Percentiles rank a stretch among this genome's conserved stretches.
phyloP scores from a whole-genome alignment of 2,888 invertebrate genomes.

The Nephrotoma flavescens region DNA sequence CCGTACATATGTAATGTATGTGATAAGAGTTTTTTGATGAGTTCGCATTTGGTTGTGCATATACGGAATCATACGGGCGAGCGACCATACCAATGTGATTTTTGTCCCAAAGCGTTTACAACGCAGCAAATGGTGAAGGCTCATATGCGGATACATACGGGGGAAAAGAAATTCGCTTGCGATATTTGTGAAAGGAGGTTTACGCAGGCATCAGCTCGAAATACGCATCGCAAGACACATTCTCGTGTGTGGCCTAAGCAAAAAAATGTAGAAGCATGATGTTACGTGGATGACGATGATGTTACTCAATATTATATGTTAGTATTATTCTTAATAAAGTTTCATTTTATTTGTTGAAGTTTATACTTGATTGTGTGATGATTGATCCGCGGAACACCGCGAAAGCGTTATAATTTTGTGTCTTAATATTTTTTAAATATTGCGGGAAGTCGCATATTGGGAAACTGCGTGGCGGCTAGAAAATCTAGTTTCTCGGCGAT shows the following conservation, averaged over 20 bases:
- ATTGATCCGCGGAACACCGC: too few species aligned
- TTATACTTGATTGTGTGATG: too few species aligned
- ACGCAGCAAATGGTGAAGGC: conserved; percentile 7
- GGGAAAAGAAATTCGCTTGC: conserved; percentile 10
- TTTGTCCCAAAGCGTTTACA: conserved; percentile 7
- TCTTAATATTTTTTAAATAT: too few species aligned
- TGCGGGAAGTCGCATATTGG: too few species aligned
- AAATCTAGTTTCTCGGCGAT: too few species aligned
- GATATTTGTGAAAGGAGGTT: conserved; percentile 10
- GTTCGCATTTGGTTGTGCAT: conserved; percentile 10
- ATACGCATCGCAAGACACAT: conserved; percentile 9
- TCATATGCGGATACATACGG: conserved; percentile 10
- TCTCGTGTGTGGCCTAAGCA: neutral
- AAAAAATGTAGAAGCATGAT: neutral
- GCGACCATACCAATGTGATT: conserved; percentile 9
- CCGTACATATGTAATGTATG: conserved; percentile 10
- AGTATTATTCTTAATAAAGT: neutral
- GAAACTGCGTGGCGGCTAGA: too few species aligned
- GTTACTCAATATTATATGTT: neutral
- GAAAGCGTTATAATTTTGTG: too few species aligned
- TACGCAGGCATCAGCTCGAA: conserved; percentile 7
- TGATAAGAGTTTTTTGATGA: conserved; percentile 8
- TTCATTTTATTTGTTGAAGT: neutral
- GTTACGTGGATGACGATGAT: neutral
- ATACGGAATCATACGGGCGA: conserved; percentile 11